A percentile compares a stretch with the other conserved stretches of the same genome.
These are phyloP conservation scores for Ovis canadensis DNA, from an alignment of 2,113 vertebrate genomes.

Conservation along the genomic window DNA sequence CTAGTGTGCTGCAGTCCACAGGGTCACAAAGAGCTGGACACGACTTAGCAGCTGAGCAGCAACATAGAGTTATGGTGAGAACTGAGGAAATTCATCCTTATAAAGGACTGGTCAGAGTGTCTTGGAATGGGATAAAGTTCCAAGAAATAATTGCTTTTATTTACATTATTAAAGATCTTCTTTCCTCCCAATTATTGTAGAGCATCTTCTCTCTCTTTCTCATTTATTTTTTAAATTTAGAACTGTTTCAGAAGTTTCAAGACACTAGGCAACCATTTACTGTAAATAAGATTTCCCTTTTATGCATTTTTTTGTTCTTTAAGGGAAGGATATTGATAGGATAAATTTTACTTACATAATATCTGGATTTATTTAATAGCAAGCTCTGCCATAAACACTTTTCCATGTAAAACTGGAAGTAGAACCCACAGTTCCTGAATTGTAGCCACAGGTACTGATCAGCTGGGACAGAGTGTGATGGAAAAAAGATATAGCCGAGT, in stretches of 20 bases:
- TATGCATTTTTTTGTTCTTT: neutral
- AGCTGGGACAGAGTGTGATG: neutral
- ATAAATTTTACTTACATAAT: neutral
- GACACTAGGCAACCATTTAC: neutral
- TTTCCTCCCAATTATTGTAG: neutral
- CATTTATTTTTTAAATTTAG: neutral
- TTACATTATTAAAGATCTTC: neutral
- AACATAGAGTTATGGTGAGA: neutral
- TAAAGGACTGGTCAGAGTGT: neutral
- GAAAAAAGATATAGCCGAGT: accelerated
- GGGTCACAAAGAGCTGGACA: accelerated
- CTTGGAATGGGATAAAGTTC: neutral
- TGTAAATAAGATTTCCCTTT: neutral
- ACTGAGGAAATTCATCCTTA: neutral
- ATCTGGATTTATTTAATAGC: neutral
- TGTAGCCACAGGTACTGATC: neutral
- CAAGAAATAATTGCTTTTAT: neutral
- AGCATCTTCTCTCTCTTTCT: neutral
- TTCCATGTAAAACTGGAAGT: neutral
- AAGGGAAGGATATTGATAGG: neutral
- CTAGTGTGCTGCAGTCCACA: neutral
- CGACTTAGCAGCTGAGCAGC: neutral
- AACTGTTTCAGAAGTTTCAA: neutral
- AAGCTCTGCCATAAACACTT: neutral
- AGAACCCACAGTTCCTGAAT: neutral